phyloP scores from a whole-genome alignment of 2,888 invertebrate species.

The Pammene aurita region DNA sequence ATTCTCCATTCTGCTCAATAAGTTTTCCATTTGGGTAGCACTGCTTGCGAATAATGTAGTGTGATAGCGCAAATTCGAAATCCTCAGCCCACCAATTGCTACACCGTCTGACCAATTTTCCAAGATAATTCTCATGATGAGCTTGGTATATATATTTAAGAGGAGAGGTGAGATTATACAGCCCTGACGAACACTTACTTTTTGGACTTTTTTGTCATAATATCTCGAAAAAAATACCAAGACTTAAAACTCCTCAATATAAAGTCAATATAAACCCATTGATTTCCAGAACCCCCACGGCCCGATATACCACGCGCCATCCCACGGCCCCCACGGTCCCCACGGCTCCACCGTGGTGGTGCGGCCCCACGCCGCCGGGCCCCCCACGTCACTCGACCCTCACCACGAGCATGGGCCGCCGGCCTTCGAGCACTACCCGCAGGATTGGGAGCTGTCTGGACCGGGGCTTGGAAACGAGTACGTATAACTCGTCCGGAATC shows the following conservation, averaged over 20 bases:
- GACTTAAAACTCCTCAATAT: background rate
- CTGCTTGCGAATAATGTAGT: too few relatives aligned
- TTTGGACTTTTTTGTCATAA: too few relatives aligned
- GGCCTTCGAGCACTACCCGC: conserved; percentile 73
- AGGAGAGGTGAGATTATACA: too few relatives aligned
- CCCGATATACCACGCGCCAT: conserved; percentile 51
- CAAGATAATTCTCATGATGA: too few relatives aligned
- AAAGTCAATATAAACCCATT: background rate
- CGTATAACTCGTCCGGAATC: conserved; percentile 55
- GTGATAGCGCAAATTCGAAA: too few relatives aligned
- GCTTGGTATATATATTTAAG: too few relatives aligned
- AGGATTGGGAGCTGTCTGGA: conserved; percentile 85
- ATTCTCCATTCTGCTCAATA: too few relatives aligned
- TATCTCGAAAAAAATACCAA: too few relatives aligned
- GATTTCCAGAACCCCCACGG: conserved; percentile 55
- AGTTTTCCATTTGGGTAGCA: too few relatives aligned
- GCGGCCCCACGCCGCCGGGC: conserved; percentile 61
- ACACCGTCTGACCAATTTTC: too few relatives aligned
- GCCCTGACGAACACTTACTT: too few relatives aligned
- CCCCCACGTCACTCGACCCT: conserved; percentile 49
- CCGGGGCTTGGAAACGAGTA: conserved; percentile 86
- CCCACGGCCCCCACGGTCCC: conserved; percentile 49
- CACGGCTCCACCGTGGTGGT: conserved; percentile 58
- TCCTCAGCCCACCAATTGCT: too few relatives aligned
- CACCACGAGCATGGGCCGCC: conserved; percentile 43